Percentiles rank a stretch among this genome's conserved stretches.
Conservation (phyloP, 2,113 vertebrate species). For the Agapornis roseicollis region DNA sequence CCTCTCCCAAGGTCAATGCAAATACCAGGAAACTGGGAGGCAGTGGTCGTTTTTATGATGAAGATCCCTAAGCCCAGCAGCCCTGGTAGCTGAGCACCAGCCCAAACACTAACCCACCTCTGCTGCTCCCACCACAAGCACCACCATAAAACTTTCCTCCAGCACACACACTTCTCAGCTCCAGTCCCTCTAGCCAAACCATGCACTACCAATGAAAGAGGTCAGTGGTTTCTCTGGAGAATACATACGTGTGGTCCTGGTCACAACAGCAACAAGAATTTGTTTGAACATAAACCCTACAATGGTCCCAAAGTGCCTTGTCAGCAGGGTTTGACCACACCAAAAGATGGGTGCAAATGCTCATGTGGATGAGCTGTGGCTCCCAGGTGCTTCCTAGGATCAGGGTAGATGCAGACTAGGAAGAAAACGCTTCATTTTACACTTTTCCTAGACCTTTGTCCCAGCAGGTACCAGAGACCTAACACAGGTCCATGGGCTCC, state of each 20-base stretch:
- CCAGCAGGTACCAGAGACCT: background rate
- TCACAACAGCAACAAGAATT: background rate
- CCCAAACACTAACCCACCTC: background rate
- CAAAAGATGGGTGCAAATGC: background rate
- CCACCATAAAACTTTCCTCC: background rate
- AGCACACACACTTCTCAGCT: background rate
- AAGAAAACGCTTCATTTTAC: background rate
- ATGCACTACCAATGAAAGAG: background rate
- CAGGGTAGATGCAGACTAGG: background rate
- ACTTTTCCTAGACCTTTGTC: background rate
- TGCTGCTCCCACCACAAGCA: background rate
- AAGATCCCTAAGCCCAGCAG: background rate
- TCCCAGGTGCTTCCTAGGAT: background rate
- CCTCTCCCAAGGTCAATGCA: background rate
- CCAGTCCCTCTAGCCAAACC: background rate
- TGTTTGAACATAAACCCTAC: background rate
- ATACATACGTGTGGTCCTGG: background rate
- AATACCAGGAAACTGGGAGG: background rate
- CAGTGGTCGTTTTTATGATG: accelerated
- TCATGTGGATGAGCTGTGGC: background rate
- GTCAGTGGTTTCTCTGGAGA: background rate
- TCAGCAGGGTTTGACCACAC: background rate
- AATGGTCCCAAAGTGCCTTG: background rate
- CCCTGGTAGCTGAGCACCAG: background rate
- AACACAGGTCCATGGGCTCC: background rate